Conservation (phyloP, 1,140 invertebrate genomes). For the Palaemon carinicauda region DNA sequence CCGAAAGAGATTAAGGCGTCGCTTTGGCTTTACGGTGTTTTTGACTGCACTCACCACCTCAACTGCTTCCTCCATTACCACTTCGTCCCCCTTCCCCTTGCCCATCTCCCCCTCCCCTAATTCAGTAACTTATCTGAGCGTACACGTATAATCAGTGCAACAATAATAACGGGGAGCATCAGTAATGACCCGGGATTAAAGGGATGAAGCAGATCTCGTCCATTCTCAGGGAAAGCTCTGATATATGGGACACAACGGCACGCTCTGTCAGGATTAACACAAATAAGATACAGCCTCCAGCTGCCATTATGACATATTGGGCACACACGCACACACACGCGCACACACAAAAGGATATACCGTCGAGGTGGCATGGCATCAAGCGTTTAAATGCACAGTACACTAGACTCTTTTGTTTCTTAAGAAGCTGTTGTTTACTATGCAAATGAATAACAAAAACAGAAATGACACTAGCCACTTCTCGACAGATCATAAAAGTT, state of each 20-base stretch:
- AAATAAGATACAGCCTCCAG: conserved; percentile 12
- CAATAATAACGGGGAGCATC: neutral
- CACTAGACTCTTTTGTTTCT: too few species aligned
- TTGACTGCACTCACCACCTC: too few species aligned
- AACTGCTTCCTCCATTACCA: too few species aligned
- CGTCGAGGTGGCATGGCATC: too few species aligned
- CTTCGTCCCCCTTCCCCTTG: neutral
- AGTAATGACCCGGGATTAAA: conserved; percentile 10
- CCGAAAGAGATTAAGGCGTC: too few species aligned
- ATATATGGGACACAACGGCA: neutral
- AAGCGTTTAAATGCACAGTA: too few species aligned
- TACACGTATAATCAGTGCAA: neutral
- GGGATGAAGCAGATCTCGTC: neutral
- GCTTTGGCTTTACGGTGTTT: too few species aligned
- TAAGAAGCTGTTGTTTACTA: too few species aligned
- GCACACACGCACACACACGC: neutral
- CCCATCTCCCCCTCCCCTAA: neutral
- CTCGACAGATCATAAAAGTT: too few species aligned
- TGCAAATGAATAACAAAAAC: too few species aligned
- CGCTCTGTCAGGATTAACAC: conserved; percentile 18
- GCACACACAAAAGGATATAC: neutral
- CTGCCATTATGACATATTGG: neutral
- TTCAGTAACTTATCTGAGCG: neutral
- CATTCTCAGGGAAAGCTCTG: conserved; percentile 1
- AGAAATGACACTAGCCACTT: too few species aligned